Percentiles rank a stretch among this genome's conserved stretches.
Conservation (phyloP, 2,888 invertebrate genomes). For the Helleia helle region DNA sequence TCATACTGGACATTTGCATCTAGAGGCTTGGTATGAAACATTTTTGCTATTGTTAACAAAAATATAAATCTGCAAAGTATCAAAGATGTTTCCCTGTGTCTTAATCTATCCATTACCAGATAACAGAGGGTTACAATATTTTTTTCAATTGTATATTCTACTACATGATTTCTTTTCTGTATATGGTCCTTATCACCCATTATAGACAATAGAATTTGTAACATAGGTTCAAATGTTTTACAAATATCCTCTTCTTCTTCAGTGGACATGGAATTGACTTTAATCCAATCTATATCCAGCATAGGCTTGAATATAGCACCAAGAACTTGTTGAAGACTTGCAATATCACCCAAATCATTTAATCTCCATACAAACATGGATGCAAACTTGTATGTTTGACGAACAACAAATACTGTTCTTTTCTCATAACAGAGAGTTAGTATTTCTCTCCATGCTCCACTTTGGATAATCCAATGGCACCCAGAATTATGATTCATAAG, state of each 20-base stretch:
- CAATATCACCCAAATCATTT: constrained; percentile 55
- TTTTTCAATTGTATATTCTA: constrained; percentile 38
- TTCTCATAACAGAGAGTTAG: constrained; percentile 76
- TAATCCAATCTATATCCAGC: constrained; percentile 64
- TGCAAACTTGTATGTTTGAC: constrained; percentile 78
- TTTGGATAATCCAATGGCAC: constrained; percentile 76
- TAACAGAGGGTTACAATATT: constrained; percentile 46
- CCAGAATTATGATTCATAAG: constrained; percentile 78
- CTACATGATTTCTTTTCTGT: constrained; percentile 40
- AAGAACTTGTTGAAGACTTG: constrained; percentile 59
- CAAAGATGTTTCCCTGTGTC: constrained; percentile 55
- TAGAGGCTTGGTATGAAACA: constrained; percentile 41
- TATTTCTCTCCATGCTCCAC: constrained; percentile 77
- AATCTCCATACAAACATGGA: constrained; percentile 73
- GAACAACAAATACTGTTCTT: constrained; percentile 81
- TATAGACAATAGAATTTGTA: constrained; percentile 72
- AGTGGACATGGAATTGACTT: constrained; percentile 59
- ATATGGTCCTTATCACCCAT: constrained; percentile 65
- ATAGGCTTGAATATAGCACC: constrained; percentile 73
- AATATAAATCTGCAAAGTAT: constrained; percentile 65
- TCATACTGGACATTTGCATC: constrained; percentile 38
- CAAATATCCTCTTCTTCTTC: constrained; percentile 66
- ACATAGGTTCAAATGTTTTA: constrained; percentile 67
- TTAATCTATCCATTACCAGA: constrained; percentile 46
- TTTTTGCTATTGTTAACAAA: constrained; percentile 49